These are phyloP conservation scores for Sussaba pulchella DNA, from an alignment of 2,888 invertebrate species.

Conservation along the genomic window DNA sequence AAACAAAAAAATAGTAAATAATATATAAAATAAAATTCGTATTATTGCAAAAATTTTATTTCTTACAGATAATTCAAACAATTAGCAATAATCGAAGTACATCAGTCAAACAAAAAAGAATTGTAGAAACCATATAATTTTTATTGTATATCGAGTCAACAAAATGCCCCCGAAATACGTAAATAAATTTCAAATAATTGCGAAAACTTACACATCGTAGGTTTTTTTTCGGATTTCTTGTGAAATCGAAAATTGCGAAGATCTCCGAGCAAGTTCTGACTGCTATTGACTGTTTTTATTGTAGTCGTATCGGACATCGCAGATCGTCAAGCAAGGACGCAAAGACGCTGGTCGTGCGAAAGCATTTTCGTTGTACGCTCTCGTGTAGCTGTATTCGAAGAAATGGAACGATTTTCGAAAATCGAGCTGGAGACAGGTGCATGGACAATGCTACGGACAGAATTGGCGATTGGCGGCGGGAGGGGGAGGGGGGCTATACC, in stretches of 20 bases:
- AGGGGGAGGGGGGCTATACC: no score
- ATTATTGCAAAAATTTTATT: not conserved
- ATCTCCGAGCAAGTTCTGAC: slow-evolving; percentile 87
- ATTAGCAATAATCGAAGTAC: not conserved
- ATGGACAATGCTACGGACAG: slow-evolving; percentile 1
- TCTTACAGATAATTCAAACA: no score
- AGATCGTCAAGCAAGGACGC: slow-evolving; percentile 62
- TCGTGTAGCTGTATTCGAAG: not conserved
- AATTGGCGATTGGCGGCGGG: no score
- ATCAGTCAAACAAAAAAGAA: slow-evolving; percentile 2
- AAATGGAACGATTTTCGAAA: slow-evolving; percentile 28
- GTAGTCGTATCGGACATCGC: slow-evolving; percentile 82
- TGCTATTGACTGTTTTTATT: slow-evolving; percentile 82
- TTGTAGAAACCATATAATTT: not conserved
- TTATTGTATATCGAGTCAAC: not conserved
- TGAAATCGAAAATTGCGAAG: slow-evolving; percentile 90
- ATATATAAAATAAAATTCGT: not conserved
- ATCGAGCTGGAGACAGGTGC: slow-evolving; percentile 40
- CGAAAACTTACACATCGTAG: slow-evolving; percentile 78
- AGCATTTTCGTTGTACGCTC: slow-evolving; percentile 60
- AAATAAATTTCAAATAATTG: not conserved
- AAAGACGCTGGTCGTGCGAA: slow-evolving; percentile 60
- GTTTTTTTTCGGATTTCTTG: slow-evolving; percentile 85
- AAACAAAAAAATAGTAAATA: slow-evolving; percentile 26
- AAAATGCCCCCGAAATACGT: not conserved